Conservation (phyloP, 2,797 vertebrate species). For the Alca torda region DNA sequence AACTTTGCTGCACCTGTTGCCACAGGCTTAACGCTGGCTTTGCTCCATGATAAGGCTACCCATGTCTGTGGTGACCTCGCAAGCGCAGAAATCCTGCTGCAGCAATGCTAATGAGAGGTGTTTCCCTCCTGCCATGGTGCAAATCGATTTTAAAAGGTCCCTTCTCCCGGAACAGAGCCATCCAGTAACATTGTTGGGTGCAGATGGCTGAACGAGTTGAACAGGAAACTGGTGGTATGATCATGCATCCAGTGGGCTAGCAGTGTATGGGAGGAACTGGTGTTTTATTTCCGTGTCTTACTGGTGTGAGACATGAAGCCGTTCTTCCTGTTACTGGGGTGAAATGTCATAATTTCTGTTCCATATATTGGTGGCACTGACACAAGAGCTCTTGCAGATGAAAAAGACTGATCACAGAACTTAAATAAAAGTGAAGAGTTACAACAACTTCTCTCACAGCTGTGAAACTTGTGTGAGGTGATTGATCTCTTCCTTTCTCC, state of each 20-base stretch:
- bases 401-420: constrained; percentile 4
- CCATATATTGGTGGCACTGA: not conserved
- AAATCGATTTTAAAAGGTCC: not conserved
- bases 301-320: not conserved
- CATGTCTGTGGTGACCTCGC: accelerated
- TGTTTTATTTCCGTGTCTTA: not conserved
- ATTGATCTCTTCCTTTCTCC: not conserved
- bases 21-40: accelerated
- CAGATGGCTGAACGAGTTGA: not conserved
- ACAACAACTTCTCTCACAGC: not conserved
- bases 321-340: not conserved
- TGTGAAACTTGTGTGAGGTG: not conserved
- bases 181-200: accelerated
- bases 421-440: constrained; percentile 49
- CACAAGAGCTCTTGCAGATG: constrained; percentile 9
- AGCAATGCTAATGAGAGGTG: not conserved
- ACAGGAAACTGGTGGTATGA: not conserved
- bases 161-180: not conserved
- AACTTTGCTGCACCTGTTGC: not conserved
- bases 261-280: not conserved
- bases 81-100: not conserved
- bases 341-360: not conserved
- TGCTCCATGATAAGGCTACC: not conserved
- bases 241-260: not conserved
- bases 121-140: not conserved